Evolutionary conservation across 2,888 invertebrate species (phyloP), one percentile per base, ranked within the genome.

Genomic region (Nematopogon swammerdamellus): DNA sequence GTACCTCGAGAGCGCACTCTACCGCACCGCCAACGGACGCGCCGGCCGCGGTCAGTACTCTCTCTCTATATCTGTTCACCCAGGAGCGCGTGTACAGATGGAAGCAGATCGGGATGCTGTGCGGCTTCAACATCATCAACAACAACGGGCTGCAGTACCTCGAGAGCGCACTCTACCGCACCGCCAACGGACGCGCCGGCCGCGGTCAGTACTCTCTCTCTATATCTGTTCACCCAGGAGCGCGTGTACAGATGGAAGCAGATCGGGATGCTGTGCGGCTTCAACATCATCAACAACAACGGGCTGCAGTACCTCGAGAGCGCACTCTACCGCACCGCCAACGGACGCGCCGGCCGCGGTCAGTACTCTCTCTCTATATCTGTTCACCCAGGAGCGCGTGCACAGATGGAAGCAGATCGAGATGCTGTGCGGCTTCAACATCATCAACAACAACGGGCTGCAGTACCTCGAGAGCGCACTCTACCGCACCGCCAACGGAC

Each of bases 321-420:
- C n/a, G n/a, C n/a, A n/a, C n/a, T n/a, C n/a, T n/a, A n/a, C n/a
- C n/a, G n/a, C n/a, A n/a, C n/a, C n/a, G n/a, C n/a, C n/a, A n/a
- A n/a, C n/a, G n/a, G n/a, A n/a, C n/a, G n/a, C n/a, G n/a, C n/a
- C n/a, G n/a, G n/a, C n/a, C n/a, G n/a, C n/a, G n/a, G n/a, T n/a
- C n/a, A n/a, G n/a, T n/a, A n/a, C n/a, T n/a, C n/a, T n/a, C n/a
- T n/a, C n/a, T n/a, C 5, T 25, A 25, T 25, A 8, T 25, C 25
- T 25, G 25, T 25, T n/a, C n/a, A n/a, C n/a, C n/a, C 58, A 80
- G 74, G 98, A 98, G 70, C 85, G 96, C 53, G 89, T 93, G 57
- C 89, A 94, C 68, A 85, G 98, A 52, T 98, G 98, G 98, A 92
- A 93, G 62, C 92, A 83, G 59, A 92, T 96, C 57, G 96, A 96